Base-by-base conservation (phyloP, 2,113 vertebrate genomes). In the Nymphicus hollandicus region DNA sequence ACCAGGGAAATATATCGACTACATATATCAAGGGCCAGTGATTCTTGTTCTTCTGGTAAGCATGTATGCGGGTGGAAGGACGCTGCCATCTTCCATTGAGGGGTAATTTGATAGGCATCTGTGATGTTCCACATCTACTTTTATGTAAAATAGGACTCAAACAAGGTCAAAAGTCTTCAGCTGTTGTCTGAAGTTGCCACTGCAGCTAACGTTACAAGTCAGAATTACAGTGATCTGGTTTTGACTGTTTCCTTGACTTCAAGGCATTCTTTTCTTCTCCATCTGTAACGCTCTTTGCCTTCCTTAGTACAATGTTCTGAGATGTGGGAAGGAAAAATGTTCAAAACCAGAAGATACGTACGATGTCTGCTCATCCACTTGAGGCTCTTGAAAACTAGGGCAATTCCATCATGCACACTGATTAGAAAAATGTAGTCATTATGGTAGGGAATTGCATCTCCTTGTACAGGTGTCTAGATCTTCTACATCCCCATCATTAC, bases 11-110 rank as follows among this genome's bases (percentile, higher is more conserved):
- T 99, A 99, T 5, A 98, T 99, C 27, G 99, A 99, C 97, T 99
- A 99, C 95, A 99, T 99, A 95, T 99, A 99, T 91, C 99, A 99
- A 97, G 99, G 99, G 41, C 99, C 99, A 41, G 99, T 99, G 81
- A 99, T 99, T 94, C 98, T 99, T 14, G 99, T 99, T 81, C 98
- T 99, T 53, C 96, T 99, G 98, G 99, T 99, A 96, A 98, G 99
- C 82, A 37, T n/a, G n/a, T 41, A 0, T 17, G 53, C 81, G 85
- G 44, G 41, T 44, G 50, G 56, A 64, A 74, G 44, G 52, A 44
- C 50, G 20, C 11, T 84, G 73, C 39, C 44, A 9, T 58, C 43
- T 71, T 39, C 50, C 33, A 74, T 1, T 25, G 35, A 78, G 60
- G 76, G 82, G 20, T 74, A 37, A 68, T 65, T 64, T 77, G 3